Evolutionary conservation across 2,888 invertebrate species (phyloP).

Genomic region (Himalopsyche anomala): DNA sequence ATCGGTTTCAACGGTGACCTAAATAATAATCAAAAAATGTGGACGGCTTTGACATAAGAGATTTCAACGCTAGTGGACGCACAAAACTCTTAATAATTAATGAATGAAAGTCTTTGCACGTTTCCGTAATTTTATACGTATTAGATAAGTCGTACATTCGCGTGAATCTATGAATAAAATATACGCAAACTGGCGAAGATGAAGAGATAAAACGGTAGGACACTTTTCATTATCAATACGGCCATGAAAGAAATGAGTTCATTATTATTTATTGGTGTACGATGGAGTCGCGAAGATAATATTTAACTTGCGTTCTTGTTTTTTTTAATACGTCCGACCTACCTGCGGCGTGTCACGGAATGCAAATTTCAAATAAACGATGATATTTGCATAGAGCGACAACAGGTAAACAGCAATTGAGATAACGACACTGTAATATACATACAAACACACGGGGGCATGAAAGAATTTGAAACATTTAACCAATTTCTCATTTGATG

Average conservation of each 20-base stretch:
- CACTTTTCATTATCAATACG: conserved; percentile 29
- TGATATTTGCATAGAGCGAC: conserved; percentile 2
- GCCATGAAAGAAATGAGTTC: conserved; percentile 32
- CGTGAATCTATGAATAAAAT: too few relatives aligned
- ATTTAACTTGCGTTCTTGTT: background rate
- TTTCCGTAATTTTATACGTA: too few relatives aligned
- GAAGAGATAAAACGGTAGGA: conserved; percentile 25
- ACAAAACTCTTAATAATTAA: conserved; percentile 2
- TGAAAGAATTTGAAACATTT: too few relatives aligned
- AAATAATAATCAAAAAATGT: background rate
- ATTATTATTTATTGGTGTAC: background rate
- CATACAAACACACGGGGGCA: too few relatives aligned
- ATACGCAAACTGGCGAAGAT: too few relatives aligned
- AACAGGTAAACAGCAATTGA: too few relatives aligned
- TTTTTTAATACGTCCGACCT: conserved; percentile 16
- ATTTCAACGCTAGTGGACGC: conserved; percentile 14
- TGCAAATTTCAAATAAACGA: conserved; percentile 36
- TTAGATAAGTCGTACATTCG: too few relatives aligned
- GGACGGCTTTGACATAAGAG: background rate
- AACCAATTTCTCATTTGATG: too few relatives aligned
- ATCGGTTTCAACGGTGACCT: background rate
- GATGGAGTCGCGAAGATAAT: conserved; percentile 7
- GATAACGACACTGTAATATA: too few relatives aligned
- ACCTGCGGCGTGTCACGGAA: background rate
- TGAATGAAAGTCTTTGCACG: too few relatives aligned